These are phyloP conservation scores for Parnassius glacialis DNA, from an alignment of 2,888 invertebrate genomes.

Conservation along the genomic window DNA sequence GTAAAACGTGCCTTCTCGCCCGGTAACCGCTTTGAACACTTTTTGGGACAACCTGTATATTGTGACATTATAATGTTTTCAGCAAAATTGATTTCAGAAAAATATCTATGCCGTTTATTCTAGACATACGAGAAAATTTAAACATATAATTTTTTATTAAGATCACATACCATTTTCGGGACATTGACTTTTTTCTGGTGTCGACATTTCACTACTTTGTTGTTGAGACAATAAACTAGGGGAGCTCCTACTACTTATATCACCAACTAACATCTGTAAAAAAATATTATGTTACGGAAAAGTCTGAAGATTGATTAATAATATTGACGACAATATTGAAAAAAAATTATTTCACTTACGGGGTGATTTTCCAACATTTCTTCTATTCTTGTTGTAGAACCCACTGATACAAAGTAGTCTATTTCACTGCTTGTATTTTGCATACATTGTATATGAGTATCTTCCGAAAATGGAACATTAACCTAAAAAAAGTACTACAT, in stretches of 20 bases:
- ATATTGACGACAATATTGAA: not conserved
- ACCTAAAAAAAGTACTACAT: conserved; percentile 64
- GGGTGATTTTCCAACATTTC: conserved; percentile 77
- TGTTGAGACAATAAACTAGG: conserved; percentile 61
- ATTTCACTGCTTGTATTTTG: conserved; percentile 87
- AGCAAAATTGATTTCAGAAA: too few species aligned
- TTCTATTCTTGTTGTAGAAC: conserved; percentile 76
- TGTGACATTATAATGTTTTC: too few species aligned
- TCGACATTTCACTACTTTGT: conserved; percentile 69
- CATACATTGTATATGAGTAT: conserved; percentile 87
- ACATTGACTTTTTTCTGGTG: conserved; percentile 62
- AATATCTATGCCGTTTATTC: too few species aligned
- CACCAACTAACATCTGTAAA: conserved; percentile 69
- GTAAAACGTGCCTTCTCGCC: too few species aligned
- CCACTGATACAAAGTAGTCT: conserved; percentile 89
- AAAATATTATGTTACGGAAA: not conserved
- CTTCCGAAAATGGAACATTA: conserved; percentile 85
- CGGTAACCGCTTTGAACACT: too few species aligned
- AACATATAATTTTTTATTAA: too few species aligned
- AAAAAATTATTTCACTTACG: conserved; percentile 45
- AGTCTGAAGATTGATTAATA: not conserved
- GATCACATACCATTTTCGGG: conserved; percentile 57
- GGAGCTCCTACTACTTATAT: conserved; percentile 67
- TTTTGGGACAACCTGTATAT: too few species aligned
- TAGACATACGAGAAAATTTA: too few species aligned